Evolutionary conservation across 2,113 vertebrate species (phyloP), one percentile per base, ranked within the genome.

Genomic region (Gopherus flavomarginatus): DNA sequence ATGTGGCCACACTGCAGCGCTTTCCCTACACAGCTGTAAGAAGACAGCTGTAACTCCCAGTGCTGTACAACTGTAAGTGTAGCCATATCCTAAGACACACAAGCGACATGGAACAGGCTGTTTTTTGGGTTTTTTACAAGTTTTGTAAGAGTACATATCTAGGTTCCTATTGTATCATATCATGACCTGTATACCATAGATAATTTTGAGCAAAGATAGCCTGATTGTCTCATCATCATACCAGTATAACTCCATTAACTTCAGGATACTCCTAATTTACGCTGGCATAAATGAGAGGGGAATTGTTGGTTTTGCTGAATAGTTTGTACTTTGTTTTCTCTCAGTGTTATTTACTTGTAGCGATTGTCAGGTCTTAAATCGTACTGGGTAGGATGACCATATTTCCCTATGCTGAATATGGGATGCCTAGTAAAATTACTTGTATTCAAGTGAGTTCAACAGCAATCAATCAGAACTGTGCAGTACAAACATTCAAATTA

Each of bases 131-230:
- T 79, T 90, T 19, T 42, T 29, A 47, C 24, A 27, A 29, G 12
- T 78, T 78, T 78, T 44, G 38, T 69, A 38, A 24, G 78, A 53
- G 59, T 6, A 4, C 62, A 0, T 4, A 19, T 72, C 10, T 8
- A 44, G 54, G 10, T 21, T 90, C 19, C 11, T 6, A 3, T 14
- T 24, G 6, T 35, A 49, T 57, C 14, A 29, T 92, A 31, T 62
- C 59, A 11, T 19, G 38, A 38, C 35, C 83, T 22, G 8, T 24
- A 57, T 10, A 75, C 6, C 42, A 72, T 22, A 69, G 6, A 90
- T 44, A 81, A 59, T 69, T 1, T 87, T 86, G 29, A 16, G 42
- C 42, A 54, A 42, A 22, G 38, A 5, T 16, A 87, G 90, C 10
- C 81, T 50, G 72, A n/a, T 16, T 47, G 59, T 75, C 7, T 77